phyloP scores from a whole-genome alignment of 2,888 invertebrate species.

The Hylaea fasciaria region DNA sequence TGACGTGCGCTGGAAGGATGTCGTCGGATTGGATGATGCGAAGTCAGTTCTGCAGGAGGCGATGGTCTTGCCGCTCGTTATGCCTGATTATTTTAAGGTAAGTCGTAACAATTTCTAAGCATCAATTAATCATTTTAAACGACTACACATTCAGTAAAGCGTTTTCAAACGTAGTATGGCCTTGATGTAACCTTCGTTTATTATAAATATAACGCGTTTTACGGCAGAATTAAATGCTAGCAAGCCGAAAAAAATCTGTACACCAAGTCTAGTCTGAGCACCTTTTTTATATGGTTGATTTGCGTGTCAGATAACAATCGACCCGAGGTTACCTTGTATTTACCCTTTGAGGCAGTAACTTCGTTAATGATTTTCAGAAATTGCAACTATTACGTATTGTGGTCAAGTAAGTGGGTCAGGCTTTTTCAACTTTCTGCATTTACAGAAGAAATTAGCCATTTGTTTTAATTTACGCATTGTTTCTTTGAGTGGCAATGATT shows the following conservation, averaged over 20 bases:
- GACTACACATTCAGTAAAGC: no score
- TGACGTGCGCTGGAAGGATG: slow-evolving; percentile 92
- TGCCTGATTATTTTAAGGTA: slow-evolving; percentile 95
- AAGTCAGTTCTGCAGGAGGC: slow-evolving; percentile 93
- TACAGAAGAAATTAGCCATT: slow-evolving; percentile 6
- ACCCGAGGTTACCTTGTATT: slow-evolving; percentile 43
- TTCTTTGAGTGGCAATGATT: background rate
- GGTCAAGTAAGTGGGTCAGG: slow-evolving; percentile 37
- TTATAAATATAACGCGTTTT: slow-evolving; percentile 2
- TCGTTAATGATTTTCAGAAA: slow-evolving; percentile 41
- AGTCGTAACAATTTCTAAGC: background rate
- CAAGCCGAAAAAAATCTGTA: slow-evolving; percentile 17
- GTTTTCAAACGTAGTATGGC: slow-evolving; percentile 12
- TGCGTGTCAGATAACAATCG: slow-evolving; percentile 66
- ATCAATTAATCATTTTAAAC: no score
- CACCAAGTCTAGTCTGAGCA: slow-evolving; percentile 34
- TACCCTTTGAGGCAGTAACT: slow-evolving; percentile 46
- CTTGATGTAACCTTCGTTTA: slow-evolving; percentile 23
- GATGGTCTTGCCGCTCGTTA: slow-evolving; percentile 93
- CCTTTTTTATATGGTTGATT: slow-evolving; percentile 64
- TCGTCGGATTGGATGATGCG: slow-evolving; percentile 90
- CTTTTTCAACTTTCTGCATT: slow-evolving; percentile 28
- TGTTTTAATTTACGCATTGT: background rate
- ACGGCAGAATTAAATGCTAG: background rate
- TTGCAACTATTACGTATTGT: slow-evolving; percentile 37